A percentile compares a stretch with the other conserved stretches of the same genome.
Conservation (phyloP, 2,888 invertebrate genomes). For the Hirtodrosophila confusa region DNA sequence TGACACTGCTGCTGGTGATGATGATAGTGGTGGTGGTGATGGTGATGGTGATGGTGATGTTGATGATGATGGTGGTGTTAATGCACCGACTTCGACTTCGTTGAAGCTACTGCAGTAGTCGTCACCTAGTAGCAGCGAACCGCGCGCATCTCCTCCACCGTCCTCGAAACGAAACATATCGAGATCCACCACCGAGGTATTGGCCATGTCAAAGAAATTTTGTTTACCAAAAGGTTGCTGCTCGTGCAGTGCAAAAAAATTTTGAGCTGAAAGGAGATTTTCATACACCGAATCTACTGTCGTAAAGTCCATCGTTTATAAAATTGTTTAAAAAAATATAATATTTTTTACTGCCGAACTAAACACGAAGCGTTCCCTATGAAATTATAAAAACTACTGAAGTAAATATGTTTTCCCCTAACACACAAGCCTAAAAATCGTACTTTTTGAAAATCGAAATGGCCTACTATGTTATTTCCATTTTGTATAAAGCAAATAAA, state of each 20-base stretch:
- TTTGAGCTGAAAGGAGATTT: slow-evolving; percentile 57
- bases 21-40: not conserved
- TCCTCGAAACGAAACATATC: slow-evolving; percentile 56
- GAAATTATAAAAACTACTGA: slow-evolving; percentile 59
- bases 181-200: slow-evolving; percentile 26
- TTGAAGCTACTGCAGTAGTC: slow-evolving; percentile 24
- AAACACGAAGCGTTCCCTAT: slow-evolving; percentile 66
- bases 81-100: slow-evolving; percentile 14
- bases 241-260: slow-evolving; percentile 50
- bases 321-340: slow-evolving; percentile 45
- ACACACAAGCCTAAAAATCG: not conserved
- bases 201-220: slow-evolving; percentile 43
- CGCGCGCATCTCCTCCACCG: slow-evolving; percentile 63
- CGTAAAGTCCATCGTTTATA: slow-evolving; percentile 56
- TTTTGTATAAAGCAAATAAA: too few species aligned
- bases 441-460: not conserved
- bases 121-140: slow-evolving; percentile 38
- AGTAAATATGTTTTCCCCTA: not conserved
- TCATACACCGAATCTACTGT: slow-evolving; percentile 50
- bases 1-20: not conserved
- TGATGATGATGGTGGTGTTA: not conserved
- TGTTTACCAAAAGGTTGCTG: slow-evolving; percentile 38
- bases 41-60: not conserved
- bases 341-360: slow-evolving; percentile 44
- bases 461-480: slow-evolving; percentile 7